Base-by-base conservation (phyloP, 2,797 vertebrate genomes). In the Lepus townsendii region DNA sequence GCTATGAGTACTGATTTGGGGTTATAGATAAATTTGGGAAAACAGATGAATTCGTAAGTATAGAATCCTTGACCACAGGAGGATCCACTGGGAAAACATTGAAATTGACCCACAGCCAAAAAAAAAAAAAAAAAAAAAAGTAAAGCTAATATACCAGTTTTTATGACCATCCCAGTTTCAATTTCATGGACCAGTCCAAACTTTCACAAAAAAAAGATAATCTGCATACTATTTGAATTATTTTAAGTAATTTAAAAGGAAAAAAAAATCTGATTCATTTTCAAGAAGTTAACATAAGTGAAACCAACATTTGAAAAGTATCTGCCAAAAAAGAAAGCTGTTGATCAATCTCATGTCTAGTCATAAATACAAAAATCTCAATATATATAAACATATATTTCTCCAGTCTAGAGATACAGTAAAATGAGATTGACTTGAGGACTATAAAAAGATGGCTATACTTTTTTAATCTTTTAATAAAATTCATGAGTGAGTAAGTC, bases 161-260 rank as follows among this genome's bases (percentile, higher is more conserved):
- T 30, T 35, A 22, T 22, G 63, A 52, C 20, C 9, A 82, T 42
- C 38, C 24, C 19, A 52, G 13, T 65, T 63, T 35, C 35, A 47
- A 10, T 26, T 47, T 91, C 10, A 62, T 7, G 20, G 38, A 86
- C 0, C 2, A 77, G 24, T 2, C 54, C n/a, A 57, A 84, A 62
- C 0, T 0, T 35, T 38, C 0, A 13, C 38, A 72, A 35, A 72
- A 20, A 42, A 72, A 20, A 52, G 16, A 19, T 47, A 16, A 12
- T 62, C 35, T 76, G 27, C n/a, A 13, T 77, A 26, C 2, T 62
- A 54, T 62, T 63, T 38, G 73, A 27, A 32, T 52, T 54, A 57
- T 82, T 66, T 91, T 50, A 91, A 52, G 93, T 27, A 88, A 79
- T 85, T 85, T 2, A 5, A 80, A 75, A 84, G 52, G 47, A 63